phyloP scores from a whole-genome alignment of 2,113 vertebrate species.

The Notarius lentiginosus region DNA sequence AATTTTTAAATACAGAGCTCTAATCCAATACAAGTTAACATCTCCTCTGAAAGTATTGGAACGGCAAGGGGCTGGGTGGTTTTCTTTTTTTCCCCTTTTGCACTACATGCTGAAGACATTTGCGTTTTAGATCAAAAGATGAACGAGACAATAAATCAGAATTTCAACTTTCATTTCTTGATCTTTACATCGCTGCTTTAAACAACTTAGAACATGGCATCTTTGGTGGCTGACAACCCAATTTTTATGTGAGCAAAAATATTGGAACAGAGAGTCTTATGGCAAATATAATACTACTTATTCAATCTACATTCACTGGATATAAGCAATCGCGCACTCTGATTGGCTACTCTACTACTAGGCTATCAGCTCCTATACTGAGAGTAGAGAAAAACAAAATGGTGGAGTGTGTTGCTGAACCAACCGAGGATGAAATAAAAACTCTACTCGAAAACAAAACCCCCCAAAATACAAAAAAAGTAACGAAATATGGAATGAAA shows the following conservation, averaged over 20 bases:
- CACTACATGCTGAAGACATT: neutral
- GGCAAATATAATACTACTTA: neutral
- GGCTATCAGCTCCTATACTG: no score
- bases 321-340: no score
- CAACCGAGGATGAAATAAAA: no score
- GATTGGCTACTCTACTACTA: no score
- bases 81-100: neutral
- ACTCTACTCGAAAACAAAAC: no score
- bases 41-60: neutral
- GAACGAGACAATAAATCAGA: neutral
- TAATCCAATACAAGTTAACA: neutral
- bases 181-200: neutral
- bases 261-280: neutral
- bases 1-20: neutral
- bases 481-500: no score
- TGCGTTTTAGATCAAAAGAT: neutral
- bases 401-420: no score
- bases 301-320: no score
- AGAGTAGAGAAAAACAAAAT: no score
- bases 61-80: neutral
- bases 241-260: neutral
- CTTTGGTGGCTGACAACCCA: neutral
- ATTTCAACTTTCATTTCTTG: neutral
- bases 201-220: neutral
- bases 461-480: no score